Conservation (phyloP, 2,113 vertebrate species). For the Neogobius melanostomus region DNA sequence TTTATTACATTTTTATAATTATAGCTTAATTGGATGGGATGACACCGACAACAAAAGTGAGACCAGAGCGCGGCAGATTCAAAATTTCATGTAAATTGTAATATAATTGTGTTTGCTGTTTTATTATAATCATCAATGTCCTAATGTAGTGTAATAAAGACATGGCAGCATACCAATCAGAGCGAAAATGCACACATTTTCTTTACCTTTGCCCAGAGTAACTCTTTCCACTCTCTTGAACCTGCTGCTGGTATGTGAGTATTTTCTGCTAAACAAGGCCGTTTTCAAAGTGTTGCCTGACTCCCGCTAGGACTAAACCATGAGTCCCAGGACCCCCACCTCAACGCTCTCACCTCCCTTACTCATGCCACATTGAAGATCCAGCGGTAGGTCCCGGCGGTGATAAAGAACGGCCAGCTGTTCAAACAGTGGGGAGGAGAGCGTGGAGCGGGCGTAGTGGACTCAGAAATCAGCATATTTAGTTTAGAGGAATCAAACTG, state of each 20-base stretch:
- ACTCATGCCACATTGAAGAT: constrained; percentile 74
- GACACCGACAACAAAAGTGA: too few relatives aligned
- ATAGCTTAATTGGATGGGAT: too few relatives aligned
- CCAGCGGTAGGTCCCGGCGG: constrained; percentile 77
- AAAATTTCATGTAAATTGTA: too few relatives aligned
- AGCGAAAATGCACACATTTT: neutral
- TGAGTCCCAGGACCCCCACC: constrained; percentile 45
- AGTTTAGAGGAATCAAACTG: constrained; percentile 29
- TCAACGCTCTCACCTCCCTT: constrained; percentile 42
- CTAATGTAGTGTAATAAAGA: neutral
- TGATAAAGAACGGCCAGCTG: constrained; percentile 85
- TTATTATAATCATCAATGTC: too few relatives aligned
- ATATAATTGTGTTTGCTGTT: too few relatives aligned
- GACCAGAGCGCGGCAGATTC: too few relatives aligned
- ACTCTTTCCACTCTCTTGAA: neutral
- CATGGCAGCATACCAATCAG: neutral
- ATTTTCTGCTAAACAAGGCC: constrained; percentile 32
- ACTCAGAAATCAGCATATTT: constrained; percentile 41
- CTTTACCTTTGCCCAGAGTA: neutral
- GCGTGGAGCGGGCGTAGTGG: constrained; percentile 9
- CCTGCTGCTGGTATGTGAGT: neutral
- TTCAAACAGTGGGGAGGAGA: constrained; percentile 81
- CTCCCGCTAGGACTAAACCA: constrained; percentile 36
- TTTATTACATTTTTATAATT: too few relatives aligned
- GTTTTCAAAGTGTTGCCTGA: constrained; percentile 28